Evolutionary conservation across 2,888 invertebrate species (phyloP).

Genomic region (Meganola albula): DNA sequence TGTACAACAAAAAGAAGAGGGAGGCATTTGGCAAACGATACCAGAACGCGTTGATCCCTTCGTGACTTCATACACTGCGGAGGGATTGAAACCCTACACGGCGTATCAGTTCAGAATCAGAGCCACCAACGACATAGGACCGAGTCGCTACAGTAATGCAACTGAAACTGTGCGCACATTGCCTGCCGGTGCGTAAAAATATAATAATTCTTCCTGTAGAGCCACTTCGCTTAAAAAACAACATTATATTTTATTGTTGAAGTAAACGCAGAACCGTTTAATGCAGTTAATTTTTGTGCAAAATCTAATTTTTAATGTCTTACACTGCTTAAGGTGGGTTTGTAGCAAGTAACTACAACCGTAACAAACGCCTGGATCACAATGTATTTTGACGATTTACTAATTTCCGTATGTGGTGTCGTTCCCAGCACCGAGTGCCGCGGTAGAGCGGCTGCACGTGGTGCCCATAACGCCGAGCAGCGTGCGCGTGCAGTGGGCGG

Average conservation of each 20-base stretch:
- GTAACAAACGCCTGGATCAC: too few relatives aligned
- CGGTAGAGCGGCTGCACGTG: slow-evolving; percentile 88
- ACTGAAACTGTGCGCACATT: slow-evolving; percentile 92
- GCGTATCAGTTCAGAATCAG: slow-evolving; percentile 94
- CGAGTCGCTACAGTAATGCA: slow-evolving; percentile 93
- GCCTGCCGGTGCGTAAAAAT: slow-evolving; percentile 81
- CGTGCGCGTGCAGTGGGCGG: slow-evolving; percentile 94
- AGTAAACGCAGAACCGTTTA: too few relatives aligned
- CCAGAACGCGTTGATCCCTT: slow-evolving; percentile 92
- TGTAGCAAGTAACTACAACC: too few relatives aligned
- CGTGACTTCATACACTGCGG: slow-evolving; percentile 91
- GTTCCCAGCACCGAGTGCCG: slow-evolving; percentile 87
- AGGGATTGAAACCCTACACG: slow-evolving; percentile 90
- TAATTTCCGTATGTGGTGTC: too few relatives aligned
- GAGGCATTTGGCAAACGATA: slow-evolving; percentile 90
- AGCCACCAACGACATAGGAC: slow-evolving; percentile 97
- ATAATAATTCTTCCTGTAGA: neutral
- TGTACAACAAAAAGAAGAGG: slow-evolving; percentile 92
- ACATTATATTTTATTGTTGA: neutral
- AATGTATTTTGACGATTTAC: too few relatives aligned
- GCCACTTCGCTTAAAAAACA: neutral
- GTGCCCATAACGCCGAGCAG: slow-evolving; percentile 97
- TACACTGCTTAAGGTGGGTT: too few relatives aligned
- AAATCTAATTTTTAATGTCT: too few relatives aligned
- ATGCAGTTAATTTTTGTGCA: too few relatives aligned